Evolutionary conservation across 2,113 vertebrate species (phyloP).

Genomic region (Sinosuthora webbiana): DNA sequence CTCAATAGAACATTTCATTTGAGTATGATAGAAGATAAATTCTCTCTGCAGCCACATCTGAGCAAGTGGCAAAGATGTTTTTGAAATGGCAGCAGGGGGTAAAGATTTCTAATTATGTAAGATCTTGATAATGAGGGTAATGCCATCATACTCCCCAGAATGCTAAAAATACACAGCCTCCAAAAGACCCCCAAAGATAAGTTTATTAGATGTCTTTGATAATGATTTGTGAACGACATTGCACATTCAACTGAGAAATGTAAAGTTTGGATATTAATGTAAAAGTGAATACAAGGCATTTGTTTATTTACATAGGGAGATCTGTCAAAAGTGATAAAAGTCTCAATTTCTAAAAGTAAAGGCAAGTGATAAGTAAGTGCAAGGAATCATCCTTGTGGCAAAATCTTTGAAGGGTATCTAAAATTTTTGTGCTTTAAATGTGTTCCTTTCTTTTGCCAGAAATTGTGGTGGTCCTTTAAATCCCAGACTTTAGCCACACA

Average conservation of each 20-base stretch:
- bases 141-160: neutral
- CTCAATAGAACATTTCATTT: neutral
- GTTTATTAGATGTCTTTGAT: neutral
- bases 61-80: neutral
- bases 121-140: neutral
- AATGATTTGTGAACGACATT: neutral
- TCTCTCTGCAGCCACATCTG: neutral
- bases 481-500: accelerated
- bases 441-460: neutral
- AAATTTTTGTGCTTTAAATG: neutral
- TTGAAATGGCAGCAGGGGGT: accelerated
- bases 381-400: neutral
- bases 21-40: neutral
- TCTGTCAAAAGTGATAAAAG: neutral
- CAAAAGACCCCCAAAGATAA: neutral
- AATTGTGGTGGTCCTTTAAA: neutral
- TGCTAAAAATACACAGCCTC: neutral
- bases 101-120: neutral
- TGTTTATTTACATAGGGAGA: neutral
- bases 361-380: neutral
- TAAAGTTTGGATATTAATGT: neutral
- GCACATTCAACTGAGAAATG: neutral
- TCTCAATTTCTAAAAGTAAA: neutral
- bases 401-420: neutral
- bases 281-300: neutral